A percentile compares a stretch with the other conserved stretches of the same genome.
Evolutionary conservation across 2,888 invertebrate genomes (phyloP).

Genomic region (Melikaiella ostensackeni): DNA sequence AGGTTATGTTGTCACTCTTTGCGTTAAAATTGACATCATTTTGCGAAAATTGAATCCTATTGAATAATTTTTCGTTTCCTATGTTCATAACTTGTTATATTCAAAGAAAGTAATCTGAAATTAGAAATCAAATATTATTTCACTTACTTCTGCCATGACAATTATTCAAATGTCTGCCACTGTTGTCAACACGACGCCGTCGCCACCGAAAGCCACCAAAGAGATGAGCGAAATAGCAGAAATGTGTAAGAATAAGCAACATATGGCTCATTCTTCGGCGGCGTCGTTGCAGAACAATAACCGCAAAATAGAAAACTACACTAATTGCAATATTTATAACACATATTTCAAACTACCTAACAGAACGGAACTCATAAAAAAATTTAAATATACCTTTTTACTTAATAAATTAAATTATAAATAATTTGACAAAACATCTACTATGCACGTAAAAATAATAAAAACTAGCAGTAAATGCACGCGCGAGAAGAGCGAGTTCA

Average conservation of each 20-base stretch:
- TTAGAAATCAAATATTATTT: background rate
- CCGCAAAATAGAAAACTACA: background rate
- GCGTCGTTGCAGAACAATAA: background rate
- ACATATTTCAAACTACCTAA: no score
- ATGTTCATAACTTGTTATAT: background rate
- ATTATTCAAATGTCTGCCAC: background rate
- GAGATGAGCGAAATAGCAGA: background rate
- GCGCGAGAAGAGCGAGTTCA: no score
- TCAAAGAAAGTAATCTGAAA: background rate
- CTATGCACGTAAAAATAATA: no score
- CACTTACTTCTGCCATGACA: background rate
- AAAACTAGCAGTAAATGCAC: no score
- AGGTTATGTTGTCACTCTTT: background rate
- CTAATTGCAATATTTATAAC: background rate
- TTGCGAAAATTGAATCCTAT: background rate
- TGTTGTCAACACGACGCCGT: no score
- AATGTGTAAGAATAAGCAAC: background rate
- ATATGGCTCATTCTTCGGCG: background rate
- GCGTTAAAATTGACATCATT: background rate
- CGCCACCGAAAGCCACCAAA: background rate
- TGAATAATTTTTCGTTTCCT: background rate
- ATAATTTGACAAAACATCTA: no score
- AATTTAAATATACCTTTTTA: no score
- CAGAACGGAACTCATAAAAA: no score
- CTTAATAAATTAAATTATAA: no score